Conservation (phyloP, 37 sponge, comb jelly and placozoan genomes). For the Theonella swinhoei region DNA sequence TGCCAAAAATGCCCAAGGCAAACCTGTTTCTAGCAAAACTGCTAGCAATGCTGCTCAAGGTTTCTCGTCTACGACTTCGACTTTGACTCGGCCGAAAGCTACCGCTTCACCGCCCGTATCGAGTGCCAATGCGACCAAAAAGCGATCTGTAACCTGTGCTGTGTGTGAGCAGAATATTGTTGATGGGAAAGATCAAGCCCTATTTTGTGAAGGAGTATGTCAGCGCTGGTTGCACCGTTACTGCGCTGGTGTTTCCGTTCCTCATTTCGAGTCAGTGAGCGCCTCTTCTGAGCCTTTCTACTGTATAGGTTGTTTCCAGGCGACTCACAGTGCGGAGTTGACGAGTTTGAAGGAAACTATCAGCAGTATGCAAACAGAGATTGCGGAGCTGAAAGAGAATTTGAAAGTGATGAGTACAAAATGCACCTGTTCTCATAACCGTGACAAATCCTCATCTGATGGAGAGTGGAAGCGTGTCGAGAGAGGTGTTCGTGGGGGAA, state of each 20-base stretch:
- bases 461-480: background rate
- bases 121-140: background rate
- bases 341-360: background rate
- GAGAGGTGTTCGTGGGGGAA: background rate
- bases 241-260: constrained; percentile 7
- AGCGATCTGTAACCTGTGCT: constrained; percentile 1
- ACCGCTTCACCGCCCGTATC: no score
- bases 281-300: background rate
- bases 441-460: background rate
- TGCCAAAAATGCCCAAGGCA: no score
- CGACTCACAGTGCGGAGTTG: background rate
- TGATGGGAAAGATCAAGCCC: background rate
- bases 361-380: background rate
- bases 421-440: background rate
- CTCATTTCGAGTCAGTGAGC: background rate
- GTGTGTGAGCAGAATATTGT: background rate
- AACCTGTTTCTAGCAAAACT: no score
- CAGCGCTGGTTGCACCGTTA: background rate
- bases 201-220: background rate
- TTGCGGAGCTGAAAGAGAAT: background rate
- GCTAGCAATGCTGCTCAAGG: no score
- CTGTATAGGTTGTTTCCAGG: background rate
- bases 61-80: no score
- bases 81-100: no score
- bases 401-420: background rate